A percentile compares a stretch with the other conserved stretches of the same genome.
Evolutionary conservation across 2,113 vertebrate species (phyloP).

Genomic region (Aplodontia rufa): DNA sequence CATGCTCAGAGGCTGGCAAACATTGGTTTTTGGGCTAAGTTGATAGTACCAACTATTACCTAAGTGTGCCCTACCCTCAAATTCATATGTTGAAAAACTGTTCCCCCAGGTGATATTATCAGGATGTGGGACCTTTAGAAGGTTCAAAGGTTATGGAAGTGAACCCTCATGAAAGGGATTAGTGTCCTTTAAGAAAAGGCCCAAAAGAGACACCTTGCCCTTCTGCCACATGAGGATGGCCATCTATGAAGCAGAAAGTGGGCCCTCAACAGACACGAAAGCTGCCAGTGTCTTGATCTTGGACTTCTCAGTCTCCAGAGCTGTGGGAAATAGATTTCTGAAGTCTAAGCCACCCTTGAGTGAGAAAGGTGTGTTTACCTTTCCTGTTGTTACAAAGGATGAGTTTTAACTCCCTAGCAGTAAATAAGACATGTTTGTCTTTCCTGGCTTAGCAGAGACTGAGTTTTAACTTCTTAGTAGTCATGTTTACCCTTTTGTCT

Average conservation of each 20-base stretch:
- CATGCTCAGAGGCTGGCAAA: background rate
- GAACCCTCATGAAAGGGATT: background rate
- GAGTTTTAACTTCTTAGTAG: too few species aligned
- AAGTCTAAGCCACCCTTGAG: background rate
- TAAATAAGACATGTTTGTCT: too few species aligned
- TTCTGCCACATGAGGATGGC: background rate
- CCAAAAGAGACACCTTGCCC: background rate
- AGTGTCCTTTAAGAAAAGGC: background rate
- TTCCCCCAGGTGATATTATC: background rate
- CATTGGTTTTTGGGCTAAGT: background rate
- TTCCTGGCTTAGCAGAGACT: background rate
- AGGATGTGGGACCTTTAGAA: too few species aligned
- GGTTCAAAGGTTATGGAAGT: background rate
- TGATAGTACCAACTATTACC: background rate
- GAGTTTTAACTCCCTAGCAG: too few species aligned
- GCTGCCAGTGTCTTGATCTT: background rate
- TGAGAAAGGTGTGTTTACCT: too few species aligned
- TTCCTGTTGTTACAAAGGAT: too few species aligned
- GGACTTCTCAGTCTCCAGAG: background rate
- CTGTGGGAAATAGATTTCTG: background rate
- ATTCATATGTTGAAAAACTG: background rate
- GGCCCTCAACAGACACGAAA: background rate
- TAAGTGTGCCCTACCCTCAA: too few species aligned
- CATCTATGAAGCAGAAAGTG: background rate
- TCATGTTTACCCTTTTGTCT: too few species aligned